Evolutionary conservation across 2,113 vertebrate species (phyloP).

Genomic region (Myotis yumanensis): DNA sequence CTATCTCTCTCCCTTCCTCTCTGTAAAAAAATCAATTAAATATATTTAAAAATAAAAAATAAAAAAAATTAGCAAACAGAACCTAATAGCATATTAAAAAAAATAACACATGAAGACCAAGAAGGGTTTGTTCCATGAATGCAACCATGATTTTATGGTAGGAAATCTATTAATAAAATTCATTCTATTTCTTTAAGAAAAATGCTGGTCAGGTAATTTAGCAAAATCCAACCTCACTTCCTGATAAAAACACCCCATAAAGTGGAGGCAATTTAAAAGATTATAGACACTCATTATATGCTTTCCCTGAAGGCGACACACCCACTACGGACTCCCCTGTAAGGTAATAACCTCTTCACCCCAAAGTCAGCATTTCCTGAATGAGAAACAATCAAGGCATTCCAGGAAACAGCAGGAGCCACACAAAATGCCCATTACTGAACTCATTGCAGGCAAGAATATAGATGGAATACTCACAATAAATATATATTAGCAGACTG

Average conservation of each 20-base stretch:
- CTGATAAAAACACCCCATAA: not conserved
- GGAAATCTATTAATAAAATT: not conserved
- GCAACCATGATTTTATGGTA: not conserved
- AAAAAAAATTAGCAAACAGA: not conserved
- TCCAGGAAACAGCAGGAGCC: fast-evolving
- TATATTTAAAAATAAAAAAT: too few relatives aligned
- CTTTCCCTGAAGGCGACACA: not conserved
- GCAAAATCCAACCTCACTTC: not conserved
- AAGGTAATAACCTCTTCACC: fast-evolving
- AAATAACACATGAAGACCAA: not conserved
- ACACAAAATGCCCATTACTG: fast-evolving
- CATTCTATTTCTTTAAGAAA: not conserved
- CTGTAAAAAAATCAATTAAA: too few relatives aligned
- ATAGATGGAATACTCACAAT: fast-evolving
- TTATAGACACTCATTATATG: fast-evolving
- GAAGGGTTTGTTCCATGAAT: not conserved
- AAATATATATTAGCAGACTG: fast-evolving
- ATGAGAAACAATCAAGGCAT: fast-evolving
- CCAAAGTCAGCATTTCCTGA: fast-evolving
- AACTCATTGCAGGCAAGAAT: fast-evolving
- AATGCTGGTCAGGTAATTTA: not conserved
- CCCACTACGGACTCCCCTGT: not conserved
- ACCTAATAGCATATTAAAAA: not conserved
- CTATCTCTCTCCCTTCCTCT: too few relatives aligned
- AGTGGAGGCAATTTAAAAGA: not conserved